Evolutionary conservation across 2,888 invertebrate species (phyloP), one percentile per base, ranked within the genome.

Genomic region (Orchestes rusci): DNA sequence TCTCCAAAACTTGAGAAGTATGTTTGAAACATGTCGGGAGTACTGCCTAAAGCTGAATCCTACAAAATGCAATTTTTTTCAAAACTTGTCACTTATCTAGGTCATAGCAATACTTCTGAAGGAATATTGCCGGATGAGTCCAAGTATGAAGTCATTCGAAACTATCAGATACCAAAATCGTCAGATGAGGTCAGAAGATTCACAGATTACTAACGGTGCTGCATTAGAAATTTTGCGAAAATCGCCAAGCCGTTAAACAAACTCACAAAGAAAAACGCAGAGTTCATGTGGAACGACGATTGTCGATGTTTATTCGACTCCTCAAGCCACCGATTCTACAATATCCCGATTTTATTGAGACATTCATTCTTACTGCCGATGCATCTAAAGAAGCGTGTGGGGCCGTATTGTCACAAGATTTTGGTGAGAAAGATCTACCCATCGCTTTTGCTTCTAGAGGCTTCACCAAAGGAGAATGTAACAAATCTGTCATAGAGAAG

Each of bases 301-400:
- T 37, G 37, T 16, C 7, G 28, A 37, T 4, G 13, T 3, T 37
- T 28, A 8, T 37, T 37, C 28, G 10, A 8, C 8, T 10, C 3
- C 8, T 15, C 28, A 27, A 37, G 28, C 32, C 41, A 17, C 20
- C n/a, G 10, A 46, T 51, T 28, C 35, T 51, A 16, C 45, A 51
- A 27, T 49, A 43, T 19, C 51, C 45, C 10, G 40, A 51, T 38
- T 48, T 36, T 28, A 33, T 34, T 10, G 45, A 49, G 30, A 34
- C 16, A 12, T 51, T 48, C 34, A 45, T 51, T 20, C 13, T 48
- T 2, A 34, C 15, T 10, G 48, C 48, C 16, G 48, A 48, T 27
- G 44, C 51, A 10, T 44, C 48, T 32, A 40, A 48, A 16, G 12
- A 18, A 4, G 33, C 47, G 35, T 46, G 43, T 17, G 46, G 42